Conservation (phyloP, 1,140 invertebrate species). For the Dendrolimus kikuchii region DNA sequence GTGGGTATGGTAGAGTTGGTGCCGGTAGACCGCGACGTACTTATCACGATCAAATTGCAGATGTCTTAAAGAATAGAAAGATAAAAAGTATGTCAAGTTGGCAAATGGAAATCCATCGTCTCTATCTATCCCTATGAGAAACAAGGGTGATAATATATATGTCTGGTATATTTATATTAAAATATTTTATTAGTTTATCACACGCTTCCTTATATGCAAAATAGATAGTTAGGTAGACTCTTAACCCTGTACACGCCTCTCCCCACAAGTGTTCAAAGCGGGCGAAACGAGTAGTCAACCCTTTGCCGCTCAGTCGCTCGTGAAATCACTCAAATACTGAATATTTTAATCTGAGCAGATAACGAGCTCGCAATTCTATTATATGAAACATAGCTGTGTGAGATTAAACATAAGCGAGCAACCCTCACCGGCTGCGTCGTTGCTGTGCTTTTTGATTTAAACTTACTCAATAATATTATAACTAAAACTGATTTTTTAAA, state of each 20-base stretch:
- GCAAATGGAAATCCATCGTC: no score
- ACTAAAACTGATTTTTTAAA: no score
- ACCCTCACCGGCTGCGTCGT: constrained; percentile 23
- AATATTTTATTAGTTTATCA: constrained; percentile 7
- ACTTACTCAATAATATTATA: neutral
- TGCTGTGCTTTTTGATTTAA: constrained; percentile 10
- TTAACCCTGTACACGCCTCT: constrained; percentile 37
- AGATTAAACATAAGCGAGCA: constrained; percentile 47
- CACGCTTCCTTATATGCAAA: constrained; percentile 52
- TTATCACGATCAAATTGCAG: no score
- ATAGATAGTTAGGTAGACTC: constrained; percentile 34
- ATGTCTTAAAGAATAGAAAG: no score
- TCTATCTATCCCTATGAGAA: no score
- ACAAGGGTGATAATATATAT: no score
- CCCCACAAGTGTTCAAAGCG: constrained; percentile 68
- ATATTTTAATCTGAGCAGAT: constrained; percentile 72
- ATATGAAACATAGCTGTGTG: constrained; percentile 67
- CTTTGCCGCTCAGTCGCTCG: constrained; percentile 69
- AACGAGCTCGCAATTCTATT: constrained; percentile 72
- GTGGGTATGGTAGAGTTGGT: no score
- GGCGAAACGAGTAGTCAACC: constrained; percentile 66
- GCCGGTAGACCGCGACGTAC: no score
- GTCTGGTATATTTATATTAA: no score
- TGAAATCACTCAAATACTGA: constrained; percentile 72
- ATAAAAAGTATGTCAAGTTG: no score